phyloP scores from a whole-genome alignment of 2,113 vertebrate genomes.

The Rhynchopsitta pachyrhyncha region DNA sequence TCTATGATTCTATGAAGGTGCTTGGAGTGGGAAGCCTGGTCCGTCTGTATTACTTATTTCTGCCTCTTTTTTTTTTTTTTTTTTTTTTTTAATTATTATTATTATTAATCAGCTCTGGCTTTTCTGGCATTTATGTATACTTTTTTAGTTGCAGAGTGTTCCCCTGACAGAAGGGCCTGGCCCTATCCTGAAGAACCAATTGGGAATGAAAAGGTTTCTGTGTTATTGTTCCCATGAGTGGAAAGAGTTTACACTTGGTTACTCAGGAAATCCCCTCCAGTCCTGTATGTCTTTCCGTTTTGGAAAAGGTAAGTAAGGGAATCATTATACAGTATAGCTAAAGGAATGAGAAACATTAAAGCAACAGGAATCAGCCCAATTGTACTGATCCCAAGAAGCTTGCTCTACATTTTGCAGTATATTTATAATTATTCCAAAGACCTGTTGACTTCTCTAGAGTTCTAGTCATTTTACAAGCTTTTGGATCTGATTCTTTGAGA shows the following conservation, averaged over 20 bases:
- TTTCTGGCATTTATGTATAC: not conserved
- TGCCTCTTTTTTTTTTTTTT: not conserved
- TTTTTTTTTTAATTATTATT: not conserved
- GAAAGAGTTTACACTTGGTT: not conserved
- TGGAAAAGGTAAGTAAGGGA: not conserved
- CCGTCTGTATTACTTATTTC: not conserved
- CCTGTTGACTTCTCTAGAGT: not conserved
- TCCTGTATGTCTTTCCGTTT: not conserved
- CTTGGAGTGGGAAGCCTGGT: not conserved
- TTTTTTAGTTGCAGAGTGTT: not conserved
- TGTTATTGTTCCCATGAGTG: not conserved
- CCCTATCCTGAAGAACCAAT: not conserved
- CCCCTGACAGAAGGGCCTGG: not conserved
- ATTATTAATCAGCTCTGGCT: not conserved
- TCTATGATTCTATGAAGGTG: not conserved
- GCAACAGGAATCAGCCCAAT: not conserved
- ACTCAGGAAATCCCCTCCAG: not conserved
- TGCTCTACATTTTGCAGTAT: not conserved
- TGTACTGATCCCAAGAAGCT: not conserved
- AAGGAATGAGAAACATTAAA: not conserved
- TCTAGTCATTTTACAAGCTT: not conserved
- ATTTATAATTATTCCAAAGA: not conserved
- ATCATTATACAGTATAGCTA: not conserved
- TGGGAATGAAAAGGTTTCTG: not conserved
- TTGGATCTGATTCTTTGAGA: not conserved